A percentile compares a stretch with the other conserved stretches of the same genome.
phyloP scores from a whole-genome alignment of 2,888 invertebrate species.

The Hyposoter dolosus region DNA sequence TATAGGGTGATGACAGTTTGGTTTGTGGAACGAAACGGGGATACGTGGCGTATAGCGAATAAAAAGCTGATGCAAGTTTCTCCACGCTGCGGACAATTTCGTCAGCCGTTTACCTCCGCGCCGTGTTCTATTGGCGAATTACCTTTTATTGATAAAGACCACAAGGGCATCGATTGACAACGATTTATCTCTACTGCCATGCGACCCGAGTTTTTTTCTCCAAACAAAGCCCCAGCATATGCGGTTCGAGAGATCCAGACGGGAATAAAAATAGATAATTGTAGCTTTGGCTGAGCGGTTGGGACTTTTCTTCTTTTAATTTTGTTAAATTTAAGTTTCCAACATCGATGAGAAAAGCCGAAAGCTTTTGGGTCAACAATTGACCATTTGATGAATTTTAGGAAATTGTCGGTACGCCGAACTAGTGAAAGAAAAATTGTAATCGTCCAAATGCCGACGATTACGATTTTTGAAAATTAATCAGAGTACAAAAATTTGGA shows the following conservation, averaged over 20 bases:
- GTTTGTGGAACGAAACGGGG: not conserved
- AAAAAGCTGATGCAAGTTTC: constrained; percentile 59
- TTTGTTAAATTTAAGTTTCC: too few relatives aligned
- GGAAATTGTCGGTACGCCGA: too few relatives aligned
- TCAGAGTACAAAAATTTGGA: too few relatives aligned
- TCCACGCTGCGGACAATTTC: constrained; percentile 36
- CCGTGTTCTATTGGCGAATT: constrained; percentile 32
- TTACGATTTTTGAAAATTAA: too few relatives aligned
- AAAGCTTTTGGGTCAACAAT: too few relatives aligned
- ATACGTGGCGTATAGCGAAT: constrained; percentile 17
- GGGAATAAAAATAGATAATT: not conserved
- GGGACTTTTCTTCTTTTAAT: too few relatives aligned
- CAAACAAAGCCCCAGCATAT: not conserved
- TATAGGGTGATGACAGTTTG: not conserved
- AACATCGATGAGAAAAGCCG: too few relatives aligned
- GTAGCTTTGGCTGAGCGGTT: not conserved
- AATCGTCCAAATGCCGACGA: too few relatives aligned
- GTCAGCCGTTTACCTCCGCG: constrained; percentile 48
- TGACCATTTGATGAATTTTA: too few relatives aligned
- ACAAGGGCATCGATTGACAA: not conserved
- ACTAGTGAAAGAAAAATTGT: too few relatives aligned
- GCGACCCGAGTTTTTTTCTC: not conserved
- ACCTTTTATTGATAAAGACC: constrained; percentile 42
- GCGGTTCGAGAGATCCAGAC: not conserved
- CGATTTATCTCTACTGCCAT: constrained; percentile 11